Evolutionary conservation across 2,797 vertebrate species (phyloP), one percentile per base, ranked within the genome.

Genomic region (Sebastes hopkinsi): DNA sequence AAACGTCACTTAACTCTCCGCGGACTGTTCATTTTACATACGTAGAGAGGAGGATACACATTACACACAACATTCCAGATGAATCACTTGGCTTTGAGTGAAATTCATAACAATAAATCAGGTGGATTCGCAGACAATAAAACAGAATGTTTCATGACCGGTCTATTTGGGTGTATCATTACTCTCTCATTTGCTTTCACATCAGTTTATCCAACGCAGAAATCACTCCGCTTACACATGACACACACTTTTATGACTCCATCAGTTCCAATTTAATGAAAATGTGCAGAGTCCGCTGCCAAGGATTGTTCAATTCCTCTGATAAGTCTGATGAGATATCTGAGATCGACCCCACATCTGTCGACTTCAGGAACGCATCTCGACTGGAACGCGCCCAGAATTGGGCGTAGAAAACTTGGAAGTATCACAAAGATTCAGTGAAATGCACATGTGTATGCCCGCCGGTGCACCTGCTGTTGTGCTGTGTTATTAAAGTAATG

Each of bases 51-150:
- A 83, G 87, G 75, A 85, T 80, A 90, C 75, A 29, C 72, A 72
- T 86, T 68, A 74, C 72, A 73, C 76, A 59, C 12, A 13, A 36
- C 62, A 22, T 68, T 87, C 67, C 71, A 77, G 68, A 81, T 80
- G 75, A 91, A 82, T 80, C 71, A 74, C 62, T 60, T 52, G 52
- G 80, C 81, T 85, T 54, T 52, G 46, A 72, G 52, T 68, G 72
- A 74, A 73, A 78, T 84, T 82, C 55, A 75, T 67, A 66, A 87
- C 72, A 20, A 80, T 93, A 91, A 90, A 91, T 91, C 87, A 52
- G 77, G 75, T 84, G 75, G 73, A 85, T 90, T 88, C 86, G 58
- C 77, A 87, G 80, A 87, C 77, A 46, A 79, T 90, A 91, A 91
- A 92, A 91, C 46, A 38, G 52, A 71, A 84, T 75, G 71, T 87